Evolutionary conservation across 1,140 invertebrate genomes (phyloP).

Genomic region (Drosophila seguyi): DNA sequence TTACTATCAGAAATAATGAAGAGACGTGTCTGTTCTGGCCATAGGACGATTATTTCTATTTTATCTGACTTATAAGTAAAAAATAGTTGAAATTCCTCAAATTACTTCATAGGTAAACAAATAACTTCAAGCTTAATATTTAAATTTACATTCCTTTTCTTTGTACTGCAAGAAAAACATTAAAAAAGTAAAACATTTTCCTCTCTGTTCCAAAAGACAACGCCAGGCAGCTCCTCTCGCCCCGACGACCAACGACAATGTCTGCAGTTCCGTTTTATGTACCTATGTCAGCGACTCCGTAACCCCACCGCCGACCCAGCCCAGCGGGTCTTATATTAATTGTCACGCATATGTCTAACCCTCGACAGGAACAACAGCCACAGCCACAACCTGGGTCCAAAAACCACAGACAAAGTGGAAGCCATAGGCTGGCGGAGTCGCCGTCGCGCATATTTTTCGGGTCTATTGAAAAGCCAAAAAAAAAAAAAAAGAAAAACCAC

Average conservation of each 20-base stretch:
- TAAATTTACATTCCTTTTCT: not conserved
- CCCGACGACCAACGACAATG: conserved; percentile 29
- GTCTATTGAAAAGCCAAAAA: conserved; percentile 76
- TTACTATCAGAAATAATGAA: not conserved
- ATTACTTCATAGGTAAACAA: not conserved
- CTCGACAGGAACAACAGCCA: conserved; percentile 31
- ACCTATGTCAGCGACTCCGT: conserved; percentile 57
- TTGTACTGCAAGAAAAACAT: not conserved
- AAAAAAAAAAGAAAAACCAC: too few species aligned
- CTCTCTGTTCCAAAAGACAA: conserved; percentile 17
- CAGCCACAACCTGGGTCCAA: conserved; percentile 19
- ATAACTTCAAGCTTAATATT: not conserved
- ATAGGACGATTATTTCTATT: not conserved
- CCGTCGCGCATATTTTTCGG: conserved; percentile 71
- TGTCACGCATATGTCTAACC: conserved; percentile 82
- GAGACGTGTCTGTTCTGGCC: not conserved
- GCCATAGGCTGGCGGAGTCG: conserved; percentile 25
- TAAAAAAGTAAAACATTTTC: not conserved
- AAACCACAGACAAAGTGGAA: conserved; percentile 37
- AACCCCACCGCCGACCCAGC: conserved; percentile 19
- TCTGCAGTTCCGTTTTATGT: conserved; percentile 82
- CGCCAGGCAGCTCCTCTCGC: conserved; percentile 19
- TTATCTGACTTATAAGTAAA: too few species aligned
- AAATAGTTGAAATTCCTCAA: not conserved
- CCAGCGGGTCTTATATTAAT: conserved; percentile 75